A percentile compares a stretch with the other conserved stretches of the same genome.
Evolutionary conservation across 2,797 vertebrate species (phyloP).

Genomic region (Halcyon leucocephala): DNA sequence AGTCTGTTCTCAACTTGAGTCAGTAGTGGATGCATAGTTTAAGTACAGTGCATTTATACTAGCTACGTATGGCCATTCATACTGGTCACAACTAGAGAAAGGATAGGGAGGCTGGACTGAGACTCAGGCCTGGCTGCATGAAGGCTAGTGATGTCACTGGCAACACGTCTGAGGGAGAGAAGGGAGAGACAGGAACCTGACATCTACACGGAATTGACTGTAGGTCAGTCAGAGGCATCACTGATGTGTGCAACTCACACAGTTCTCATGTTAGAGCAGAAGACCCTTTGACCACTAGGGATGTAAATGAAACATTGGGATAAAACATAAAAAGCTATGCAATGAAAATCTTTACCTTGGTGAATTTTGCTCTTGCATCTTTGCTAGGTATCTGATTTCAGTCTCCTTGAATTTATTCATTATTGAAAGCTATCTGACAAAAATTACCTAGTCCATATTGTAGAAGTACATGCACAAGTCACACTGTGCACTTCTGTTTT

Average conservation of each 20-base stretch:
- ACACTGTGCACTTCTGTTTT: background rate
- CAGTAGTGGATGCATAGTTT: rapidly evolving
- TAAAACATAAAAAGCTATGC: background rate
- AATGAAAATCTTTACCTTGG: background rate
- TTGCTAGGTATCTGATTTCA: background rate
- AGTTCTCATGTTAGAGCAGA: background rate
- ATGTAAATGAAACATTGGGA: background rate
- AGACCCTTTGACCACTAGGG: background rate
- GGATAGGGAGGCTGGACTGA: background rate
- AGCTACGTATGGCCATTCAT: background rate
- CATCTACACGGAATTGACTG: background rate
- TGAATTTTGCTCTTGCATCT: background rate
- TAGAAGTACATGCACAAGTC: background rate
- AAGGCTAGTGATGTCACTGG: background rate
- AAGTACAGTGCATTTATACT: background rate
- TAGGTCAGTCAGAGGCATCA: background rate
- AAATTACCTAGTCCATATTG: background rate
- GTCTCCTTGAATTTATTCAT: background rate
- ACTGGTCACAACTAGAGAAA: background rate
- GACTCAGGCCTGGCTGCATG: background rate
- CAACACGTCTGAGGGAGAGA: background rate
- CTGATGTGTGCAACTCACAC: background rate
- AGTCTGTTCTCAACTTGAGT: background rate
- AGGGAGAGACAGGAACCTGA: background rate
- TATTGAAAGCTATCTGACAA: background rate